These are phyloP conservation scores for Macaria notata DNA, from an alignment of 2,888 invertebrate species.

Conservation along the genomic window DNA sequence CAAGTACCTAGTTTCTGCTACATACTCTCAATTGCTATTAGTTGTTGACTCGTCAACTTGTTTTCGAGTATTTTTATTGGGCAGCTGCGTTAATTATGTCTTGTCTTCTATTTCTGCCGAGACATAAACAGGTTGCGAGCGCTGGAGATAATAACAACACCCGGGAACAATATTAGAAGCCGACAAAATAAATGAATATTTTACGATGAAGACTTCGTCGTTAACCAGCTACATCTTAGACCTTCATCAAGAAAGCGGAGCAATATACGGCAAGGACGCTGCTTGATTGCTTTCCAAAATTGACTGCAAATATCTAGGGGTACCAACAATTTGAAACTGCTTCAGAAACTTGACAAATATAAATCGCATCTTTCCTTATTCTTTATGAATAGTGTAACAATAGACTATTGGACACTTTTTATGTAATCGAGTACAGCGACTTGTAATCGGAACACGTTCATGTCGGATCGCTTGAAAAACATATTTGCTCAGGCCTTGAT, in stretches of 20 bases:
- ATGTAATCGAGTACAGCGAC: constrained; percentile 7
- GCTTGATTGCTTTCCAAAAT: too few species aligned
- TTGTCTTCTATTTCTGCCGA: constrained; percentile 3
- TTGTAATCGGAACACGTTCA: constrained; percentile 31
- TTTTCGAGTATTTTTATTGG: constrained; percentile 1
- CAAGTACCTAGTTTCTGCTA: not conserved
- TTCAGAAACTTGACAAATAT: too few species aligned
- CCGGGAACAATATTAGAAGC: constrained; percentile 1
- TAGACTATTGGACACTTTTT: constrained; percentile 2
- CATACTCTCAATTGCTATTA: not conserved
- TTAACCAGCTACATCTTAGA: constrained; percentile 1
- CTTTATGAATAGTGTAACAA: not conserved
- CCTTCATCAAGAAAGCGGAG: too few species aligned
- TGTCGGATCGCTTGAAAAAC: constrained; percentile 31
- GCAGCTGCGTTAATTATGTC: not conserved
- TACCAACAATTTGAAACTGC: too few species aligned
- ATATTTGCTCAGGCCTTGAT: constrained; percentile 58
- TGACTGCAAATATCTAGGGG: too few species aligned
- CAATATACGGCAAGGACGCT: too few species aligned
- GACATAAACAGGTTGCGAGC: constrained; percentile 3
- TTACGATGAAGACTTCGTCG: constrained; percentile 1
- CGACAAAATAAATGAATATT: constrained; percentile 1
- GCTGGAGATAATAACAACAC: constrained; percentile 2
- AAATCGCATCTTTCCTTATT: too few species aligned
- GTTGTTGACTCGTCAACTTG: not conserved